Percentiles rank a stretch among this genome's conserved stretches.
phyloP scores from a whole-genome alignment of 2,113 vertebrate species.

The Furnarius figulus region DNA sequence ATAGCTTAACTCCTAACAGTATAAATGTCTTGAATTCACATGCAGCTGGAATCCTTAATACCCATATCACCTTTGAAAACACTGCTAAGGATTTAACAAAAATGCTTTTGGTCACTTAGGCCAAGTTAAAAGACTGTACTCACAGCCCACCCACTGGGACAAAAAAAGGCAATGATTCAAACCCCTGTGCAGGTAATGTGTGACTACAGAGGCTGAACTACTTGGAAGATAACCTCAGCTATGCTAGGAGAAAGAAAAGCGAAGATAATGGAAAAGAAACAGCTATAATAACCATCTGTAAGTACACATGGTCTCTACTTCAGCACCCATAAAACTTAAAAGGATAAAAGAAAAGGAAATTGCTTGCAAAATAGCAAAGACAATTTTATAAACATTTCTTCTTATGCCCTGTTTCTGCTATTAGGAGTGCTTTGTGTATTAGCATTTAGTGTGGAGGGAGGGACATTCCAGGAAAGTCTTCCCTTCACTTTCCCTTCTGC shows the following conservation, averaged over 20 bases:
- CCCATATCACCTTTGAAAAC: background rate
- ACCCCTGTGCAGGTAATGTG: background rate
- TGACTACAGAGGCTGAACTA: background rate
- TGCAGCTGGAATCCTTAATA: background rate
- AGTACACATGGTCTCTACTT: background rate
- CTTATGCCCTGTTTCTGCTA: background rate
- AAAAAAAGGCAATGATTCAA: background rate
- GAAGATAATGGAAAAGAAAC: conserved; percentile 7
- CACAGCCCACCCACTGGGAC: background rate
- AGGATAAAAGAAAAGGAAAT: conserved; percentile 23
- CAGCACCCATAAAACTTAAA: background rate
- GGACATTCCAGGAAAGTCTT: background rate
- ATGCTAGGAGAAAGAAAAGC: background rate
- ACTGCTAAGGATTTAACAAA: background rate
- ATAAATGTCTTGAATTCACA: background rate
- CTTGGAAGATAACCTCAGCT: background rate
- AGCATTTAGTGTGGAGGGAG: background rate
- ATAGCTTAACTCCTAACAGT: background rate
- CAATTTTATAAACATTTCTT: conserved; percentile 4
- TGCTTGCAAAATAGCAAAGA: background rate
- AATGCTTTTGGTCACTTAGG: background rate
- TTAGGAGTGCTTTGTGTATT: background rate
- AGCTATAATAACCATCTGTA: background rate
- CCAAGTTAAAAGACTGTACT: background rate
- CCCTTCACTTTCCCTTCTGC: background rate